These are phyloP conservation scores for Macaca nemestrina DNA, from an alignment of 2,113 vertebrate species.

Conservation along the genomic window DNA sequence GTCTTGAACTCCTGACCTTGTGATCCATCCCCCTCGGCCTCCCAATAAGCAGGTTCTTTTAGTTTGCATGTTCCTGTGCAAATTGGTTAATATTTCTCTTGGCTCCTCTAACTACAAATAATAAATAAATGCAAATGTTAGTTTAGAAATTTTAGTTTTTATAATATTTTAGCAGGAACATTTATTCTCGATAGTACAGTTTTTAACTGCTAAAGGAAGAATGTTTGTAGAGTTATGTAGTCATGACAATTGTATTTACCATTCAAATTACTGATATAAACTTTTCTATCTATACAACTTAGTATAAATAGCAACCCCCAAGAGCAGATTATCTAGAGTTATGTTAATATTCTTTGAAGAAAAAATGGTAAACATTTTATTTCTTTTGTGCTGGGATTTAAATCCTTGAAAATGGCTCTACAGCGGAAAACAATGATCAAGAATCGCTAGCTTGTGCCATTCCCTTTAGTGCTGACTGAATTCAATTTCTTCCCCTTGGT, in stretches of 20 bases:
- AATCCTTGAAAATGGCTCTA: neutral
- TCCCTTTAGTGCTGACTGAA: neutral
- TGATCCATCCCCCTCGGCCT: too few relatives aligned
- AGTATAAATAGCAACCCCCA: neutral
- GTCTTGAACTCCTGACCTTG: too few relatives aligned
- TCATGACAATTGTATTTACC: neutral
- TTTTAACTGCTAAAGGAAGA: conserved; percentile 25
- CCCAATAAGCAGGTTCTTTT: neutral
- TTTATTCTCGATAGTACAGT: neutral
- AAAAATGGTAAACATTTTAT: neutral
- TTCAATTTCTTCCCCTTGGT: neutral
- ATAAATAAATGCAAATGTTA: conserved; percentile 1
- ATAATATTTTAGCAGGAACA: neutral
- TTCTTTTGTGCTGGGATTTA: conserved; percentile 1
- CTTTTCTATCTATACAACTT: neutral
- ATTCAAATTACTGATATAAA: neutral
- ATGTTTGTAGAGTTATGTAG: neutral
- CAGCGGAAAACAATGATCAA: neutral
- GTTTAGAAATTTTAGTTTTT: conserved; percentile 10
- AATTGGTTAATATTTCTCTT: conserved; percentile 11
- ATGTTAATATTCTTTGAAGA: neutral
- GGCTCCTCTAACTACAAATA: neutral
- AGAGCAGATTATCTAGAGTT: neutral
- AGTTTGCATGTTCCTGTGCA: conserved; percentile 7
- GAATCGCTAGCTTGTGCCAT: neutral